These are phyloP conservation scores for Nymphicus hollandicus DNA, from an alignment of 2,113 vertebrate species.

Conservation along the genomic window DNA sequence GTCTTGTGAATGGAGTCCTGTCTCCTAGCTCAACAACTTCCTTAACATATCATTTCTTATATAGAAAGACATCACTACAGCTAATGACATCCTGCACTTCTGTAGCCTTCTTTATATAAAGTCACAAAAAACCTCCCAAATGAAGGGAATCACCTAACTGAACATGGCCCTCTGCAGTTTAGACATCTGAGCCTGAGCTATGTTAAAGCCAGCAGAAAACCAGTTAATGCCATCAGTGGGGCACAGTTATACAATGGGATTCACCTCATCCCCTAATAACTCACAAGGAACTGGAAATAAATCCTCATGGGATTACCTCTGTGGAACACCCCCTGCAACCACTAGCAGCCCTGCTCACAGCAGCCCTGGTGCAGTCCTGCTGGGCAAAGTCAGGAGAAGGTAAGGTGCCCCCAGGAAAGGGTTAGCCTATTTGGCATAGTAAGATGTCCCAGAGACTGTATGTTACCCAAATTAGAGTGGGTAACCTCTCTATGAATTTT, in stretches of 20 bases:
- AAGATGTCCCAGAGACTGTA: not conserved
- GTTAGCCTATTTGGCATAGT: not conserved
- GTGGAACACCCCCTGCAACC: not conserved
- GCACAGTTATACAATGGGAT: not conserved
- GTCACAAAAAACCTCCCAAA: not conserved
- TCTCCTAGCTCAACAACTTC: not conserved
- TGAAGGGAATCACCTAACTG: not conserved
- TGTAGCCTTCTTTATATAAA: not conserved
- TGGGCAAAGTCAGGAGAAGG: not conserved
- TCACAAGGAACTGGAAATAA: not conserved
- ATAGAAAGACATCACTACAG: not conserved
- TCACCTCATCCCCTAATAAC: not conserved
- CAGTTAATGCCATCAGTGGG: not conserved
- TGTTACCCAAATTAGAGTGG: not conserved
- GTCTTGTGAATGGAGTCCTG: not conserved
- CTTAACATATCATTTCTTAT: not conserved
- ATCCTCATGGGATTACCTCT: not conserved
- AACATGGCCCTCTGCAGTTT: not conserved
- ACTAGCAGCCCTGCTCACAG: not conserved
- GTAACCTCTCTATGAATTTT: not conserved
- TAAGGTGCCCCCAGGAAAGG: not conserved
- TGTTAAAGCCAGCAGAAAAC: not conserved
- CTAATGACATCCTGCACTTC: not conserved
- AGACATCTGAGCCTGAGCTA: not conserved
- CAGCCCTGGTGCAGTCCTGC: not conserved